Percentiles rank a stretch among this genome's conserved stretches.
phyloP scores from a whole-genome alignment of 2,113 vertebrate species.

The Theristicus caerulescens region DNA sequence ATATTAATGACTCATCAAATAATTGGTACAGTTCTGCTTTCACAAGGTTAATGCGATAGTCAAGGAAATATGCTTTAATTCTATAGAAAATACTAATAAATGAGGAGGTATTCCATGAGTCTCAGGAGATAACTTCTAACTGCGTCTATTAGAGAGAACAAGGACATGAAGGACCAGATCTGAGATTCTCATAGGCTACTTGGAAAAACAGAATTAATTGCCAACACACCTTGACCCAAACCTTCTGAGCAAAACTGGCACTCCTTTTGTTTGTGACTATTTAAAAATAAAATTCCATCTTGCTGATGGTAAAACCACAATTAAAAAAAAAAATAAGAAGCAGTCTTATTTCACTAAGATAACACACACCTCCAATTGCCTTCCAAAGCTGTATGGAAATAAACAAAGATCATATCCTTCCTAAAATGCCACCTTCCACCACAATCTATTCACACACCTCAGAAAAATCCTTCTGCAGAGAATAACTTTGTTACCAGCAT shows the following conservation, averaged over 20 bases:
- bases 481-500: background rate
- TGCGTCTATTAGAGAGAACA: background rate
- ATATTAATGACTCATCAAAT: background rate
- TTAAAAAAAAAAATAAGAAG: too few relatives aligned
- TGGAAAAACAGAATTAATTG: background rate
- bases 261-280: background rate
- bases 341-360: background rate
- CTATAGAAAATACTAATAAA: background rate
- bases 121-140: background rate
- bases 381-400: background rate
- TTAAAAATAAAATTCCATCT: background rate
- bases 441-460: background rate
- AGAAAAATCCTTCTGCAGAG: background rate
- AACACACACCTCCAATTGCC: background rate
- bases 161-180: background rate
- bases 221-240: background rate
- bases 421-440: background rate
- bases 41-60: background rate
- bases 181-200: background rate
- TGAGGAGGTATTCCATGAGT: background rate
- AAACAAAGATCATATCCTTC: background rate
- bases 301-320: background rate
- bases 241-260: rapidly evolving
- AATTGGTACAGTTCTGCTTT: background rate
- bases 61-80: background rate